A percentile compares a stretch with the other conserved stretches of the same genome.
Conservation (phyloP, 2,888 invertebrate species). For the Arrhopalites spinosus region DNA sequence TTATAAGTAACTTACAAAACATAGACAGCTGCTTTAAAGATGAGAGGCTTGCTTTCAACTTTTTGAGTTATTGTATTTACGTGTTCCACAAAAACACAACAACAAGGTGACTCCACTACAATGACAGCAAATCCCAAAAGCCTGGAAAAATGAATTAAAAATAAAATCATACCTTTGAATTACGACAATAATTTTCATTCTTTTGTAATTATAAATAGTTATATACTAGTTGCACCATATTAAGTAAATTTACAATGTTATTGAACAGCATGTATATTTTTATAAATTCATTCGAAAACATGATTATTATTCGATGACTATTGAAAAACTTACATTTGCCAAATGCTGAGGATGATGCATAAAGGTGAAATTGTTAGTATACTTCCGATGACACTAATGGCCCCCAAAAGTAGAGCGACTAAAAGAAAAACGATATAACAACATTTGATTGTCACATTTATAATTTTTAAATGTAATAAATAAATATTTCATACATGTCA, state of each 20-base stretch:
- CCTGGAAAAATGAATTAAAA: constrained; percentile 58
- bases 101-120: constrained; percentile 93
- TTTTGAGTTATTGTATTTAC: constrained; percentile 74
- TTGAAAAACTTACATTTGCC: constrained; percentile 71
- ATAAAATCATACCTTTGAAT: neutral
- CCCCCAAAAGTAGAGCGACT: constrained; percentile 85
- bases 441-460: neutral
- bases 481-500: neutral
- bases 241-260: too few species aligned
- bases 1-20: constrained; percentile 86
- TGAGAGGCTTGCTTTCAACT: constrained; percentile 82
- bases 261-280: too few species aligned
- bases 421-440: constrained; percentile 59
- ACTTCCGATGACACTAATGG: constrained; percentile 72
- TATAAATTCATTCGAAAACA: neutral
- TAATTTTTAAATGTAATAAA: neutral
- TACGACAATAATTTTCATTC: neutral
- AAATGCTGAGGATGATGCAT: constrained; percentile 78
- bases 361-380: constrained; percentile 62
- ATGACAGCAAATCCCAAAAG: constrained; percentile 85
- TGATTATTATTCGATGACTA: neutral
- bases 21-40: constrained; percentile 86
- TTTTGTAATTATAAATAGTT: neutral
- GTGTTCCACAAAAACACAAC: constrained; percentile 94
- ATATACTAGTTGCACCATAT: neutral